Percentiles rank a stretch among this genome's conserved stretches.
Evolutionary conservation across 2,113 vertebrate species (phyloP).

Genomic region (Verasper variegatus): DNA sequence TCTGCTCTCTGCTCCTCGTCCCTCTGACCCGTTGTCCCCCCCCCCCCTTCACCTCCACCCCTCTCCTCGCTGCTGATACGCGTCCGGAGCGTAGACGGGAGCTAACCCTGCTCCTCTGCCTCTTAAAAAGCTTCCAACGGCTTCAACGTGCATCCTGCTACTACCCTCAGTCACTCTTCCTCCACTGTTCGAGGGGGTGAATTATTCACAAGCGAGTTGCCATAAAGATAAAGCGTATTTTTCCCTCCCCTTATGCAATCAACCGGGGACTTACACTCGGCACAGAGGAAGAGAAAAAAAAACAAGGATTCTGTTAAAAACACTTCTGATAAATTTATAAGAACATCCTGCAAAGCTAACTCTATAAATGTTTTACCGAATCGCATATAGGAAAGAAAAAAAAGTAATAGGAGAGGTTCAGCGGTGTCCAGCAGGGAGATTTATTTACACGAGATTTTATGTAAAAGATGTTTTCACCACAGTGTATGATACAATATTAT

Average conservation of each 20-base stretch:
- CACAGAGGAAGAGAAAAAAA: constrained; percentile 30
- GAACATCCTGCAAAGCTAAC: constrained; percentile 79
- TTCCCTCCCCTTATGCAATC: constrained; percentile 70
- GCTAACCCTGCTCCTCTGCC: not conserved
- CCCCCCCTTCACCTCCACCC: constrained; percentile 5
- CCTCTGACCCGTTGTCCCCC: constrained; percentile 4
- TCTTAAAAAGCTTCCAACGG: constrained; percentile 34
- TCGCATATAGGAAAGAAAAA: constrained; percentile 55
- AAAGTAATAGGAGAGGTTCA: not conserved
- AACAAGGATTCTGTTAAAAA: constrained; percentile 67
- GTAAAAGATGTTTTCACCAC: constrained; percentile 41
- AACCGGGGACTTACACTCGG: constrained; percentile 59
- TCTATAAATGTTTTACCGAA: constrained; percentile 77
- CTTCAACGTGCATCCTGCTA: not conserved
- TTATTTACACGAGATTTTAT: constrained; percentile 57
- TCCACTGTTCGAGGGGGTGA: constrained; percentile 63
- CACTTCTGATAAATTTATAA: constrained; percentile 84
- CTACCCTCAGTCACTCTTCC: constrained; percentile 32
- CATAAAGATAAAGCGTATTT: constrained; percentile 72
- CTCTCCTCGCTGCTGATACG: constrained; percentile 16
- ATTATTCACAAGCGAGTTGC: constrained; percentile 77
- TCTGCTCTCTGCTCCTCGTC: constrained; percentile 8
- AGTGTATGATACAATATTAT: constrained; percentile 49
- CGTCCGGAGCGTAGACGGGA: constrained; percentile 14
- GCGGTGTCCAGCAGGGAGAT: constrained; percentile 45